Base-by-base conservation (phyloP, 2,113 vertebrate species). In the Sceloporus undulatus region DNA sequence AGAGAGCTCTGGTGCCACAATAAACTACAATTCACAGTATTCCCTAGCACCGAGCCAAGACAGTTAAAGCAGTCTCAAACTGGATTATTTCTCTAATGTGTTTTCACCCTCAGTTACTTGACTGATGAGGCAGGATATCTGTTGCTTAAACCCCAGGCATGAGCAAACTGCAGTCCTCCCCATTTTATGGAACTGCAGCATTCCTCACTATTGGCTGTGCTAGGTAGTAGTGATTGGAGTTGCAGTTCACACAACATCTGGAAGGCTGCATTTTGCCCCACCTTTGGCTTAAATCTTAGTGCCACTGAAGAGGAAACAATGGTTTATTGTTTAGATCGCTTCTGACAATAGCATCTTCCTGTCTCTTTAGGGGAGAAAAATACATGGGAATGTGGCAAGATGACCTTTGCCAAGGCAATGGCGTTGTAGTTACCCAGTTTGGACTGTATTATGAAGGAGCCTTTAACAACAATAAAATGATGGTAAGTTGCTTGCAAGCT, bases 311-410 rank as follows among this genome's bases (percentile, higher is more conserved):
- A 71, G 16, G 38, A 82, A 66, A 27, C 18, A 34, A 1, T 81
- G 19, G n/a, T 4, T 83, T 83, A 40, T 59, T 76, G 75, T 2
- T 14, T 82, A 2, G n/a, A 85, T 78, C 54, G 1, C 27, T 8
- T 42, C 1, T 75, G 1, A 76, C 91, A 82, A 84, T 89, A 42
- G 19, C 74, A 7, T 5, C 18, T 80, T 90, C 59, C 16, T 87
- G 48, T 88, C 82, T 90, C 34, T 94, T 92, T 84, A 99, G 99
- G 91, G 99, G 99, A 40, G 98, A 99, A 92, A 99, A 99, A 95
- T 99, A 98, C 85, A 99, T 99, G 98, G 99, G 99, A 59, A 98
- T 98, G 97, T 99, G 99, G 99, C 98, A 98, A 90, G 99, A 99
- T 85, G 98, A 99, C 88, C 91, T 95, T 85, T 98, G 98, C 73